Evolutionary conservation across 2,113 vertebrate species (phyloP), one percentile per base, ranked within the genome.

Genomic region (Pelecanus crispus): DNA sequence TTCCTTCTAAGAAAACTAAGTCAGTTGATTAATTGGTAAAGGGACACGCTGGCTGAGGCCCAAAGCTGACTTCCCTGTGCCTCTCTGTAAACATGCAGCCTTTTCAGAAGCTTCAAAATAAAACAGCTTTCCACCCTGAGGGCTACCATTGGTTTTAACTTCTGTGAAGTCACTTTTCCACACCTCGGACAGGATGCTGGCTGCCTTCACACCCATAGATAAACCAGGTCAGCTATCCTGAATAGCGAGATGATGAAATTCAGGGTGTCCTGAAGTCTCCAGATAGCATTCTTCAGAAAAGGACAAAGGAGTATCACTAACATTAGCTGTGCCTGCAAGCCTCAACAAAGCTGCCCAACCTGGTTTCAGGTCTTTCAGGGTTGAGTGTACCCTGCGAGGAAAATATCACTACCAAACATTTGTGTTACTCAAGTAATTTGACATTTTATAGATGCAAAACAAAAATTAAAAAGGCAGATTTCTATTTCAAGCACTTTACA

Each of bases 141-240:
- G 88, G 31, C 88, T 88, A 91, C 91, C 56, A 45, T 36, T 66
- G 73, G 82, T 95, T 95, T 94, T 96, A 97, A 96, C 94, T 97
- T 97, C 96, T 96, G 71, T 97, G 97, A 97, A 97, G 96, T 97
- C 92, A 70, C 94, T 87, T 94, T 61, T 73, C 70, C 59, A 59
- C 55, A 58, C 67, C 49, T 93, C 0, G 0, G 65, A 93, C 38
- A 65, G 65, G 89, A 70, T 40, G 32, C 66, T 85, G 78, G 67
- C 90, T 94, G 90, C 77, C 72, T 91, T 88, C 86, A 18, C 6
- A 17, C 47, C 58, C 81, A 22, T 1, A 68, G 21, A 38, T 50
- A 85, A 67, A 75, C 31, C 21, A 34, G 38, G 63, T 68, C 79
- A 67, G 87, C 73, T 67, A 8, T 79, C 78, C 59, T 61, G 29